Percentiles rank a stretch among this genome's conserved stretches.
Evolutionary conservation across 1,140 invertebrate genomes (phyloP).

Genomic region (Zaprionus davidi): DNA sequence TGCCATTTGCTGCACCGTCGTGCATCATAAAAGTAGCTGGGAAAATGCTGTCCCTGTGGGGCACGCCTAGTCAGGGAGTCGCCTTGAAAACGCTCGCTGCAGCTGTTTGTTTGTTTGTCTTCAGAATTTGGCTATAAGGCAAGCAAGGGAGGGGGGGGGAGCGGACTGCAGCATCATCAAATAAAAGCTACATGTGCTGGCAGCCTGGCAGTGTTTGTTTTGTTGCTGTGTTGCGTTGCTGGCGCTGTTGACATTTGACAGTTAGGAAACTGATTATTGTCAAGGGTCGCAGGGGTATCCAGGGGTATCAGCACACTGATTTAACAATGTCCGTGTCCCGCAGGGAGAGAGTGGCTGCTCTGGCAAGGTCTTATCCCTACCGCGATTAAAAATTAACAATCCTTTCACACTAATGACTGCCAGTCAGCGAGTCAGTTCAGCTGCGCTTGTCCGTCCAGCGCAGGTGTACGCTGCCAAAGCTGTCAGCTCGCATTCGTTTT

Average conservation of each 20-base stretch:
- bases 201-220: background rate
- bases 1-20: slow-evolving; percentile 5
- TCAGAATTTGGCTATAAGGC: slow-evolving; percentile 47
- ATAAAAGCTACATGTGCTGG: slow-evolving; percentile 4
- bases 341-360: background rate
- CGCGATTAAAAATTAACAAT: slow-evolving; percentile 55
- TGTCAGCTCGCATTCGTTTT: slow-evolving; percentile 67
- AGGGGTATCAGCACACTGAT: slow-evolving; percentile 28
- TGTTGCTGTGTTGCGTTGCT: slow-evolving; percentile 32
- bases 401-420: slow-evolving; percentile 64
- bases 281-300: slow-evolving; percentile 53
- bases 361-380: slow-evolving; percentile 2
- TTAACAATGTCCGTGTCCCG: slow-evolving; percentile 3
- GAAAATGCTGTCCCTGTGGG: slow-evolving; percentile 58
- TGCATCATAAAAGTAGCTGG: slow-evolving; percentile 70
- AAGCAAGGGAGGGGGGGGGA: background rate
- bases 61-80: slow-evolving; percentile 42
- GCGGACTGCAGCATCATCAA: background rate
- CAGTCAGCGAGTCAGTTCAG: background rate
- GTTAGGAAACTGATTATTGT: slow-evolving; percentile 77
- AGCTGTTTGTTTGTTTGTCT: slow-evolving; percentile 60
- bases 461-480: slow-evolving; percentile 27
- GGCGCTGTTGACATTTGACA: slow-evolving; percentile 73
- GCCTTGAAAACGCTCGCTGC: slow-evolving; percentile 54
- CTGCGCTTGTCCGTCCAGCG: background rate